Evolutionary conservation across 2,888 invertebrate species (phyloP).

Genomic region (Drosophila buzzatii): DNA sequence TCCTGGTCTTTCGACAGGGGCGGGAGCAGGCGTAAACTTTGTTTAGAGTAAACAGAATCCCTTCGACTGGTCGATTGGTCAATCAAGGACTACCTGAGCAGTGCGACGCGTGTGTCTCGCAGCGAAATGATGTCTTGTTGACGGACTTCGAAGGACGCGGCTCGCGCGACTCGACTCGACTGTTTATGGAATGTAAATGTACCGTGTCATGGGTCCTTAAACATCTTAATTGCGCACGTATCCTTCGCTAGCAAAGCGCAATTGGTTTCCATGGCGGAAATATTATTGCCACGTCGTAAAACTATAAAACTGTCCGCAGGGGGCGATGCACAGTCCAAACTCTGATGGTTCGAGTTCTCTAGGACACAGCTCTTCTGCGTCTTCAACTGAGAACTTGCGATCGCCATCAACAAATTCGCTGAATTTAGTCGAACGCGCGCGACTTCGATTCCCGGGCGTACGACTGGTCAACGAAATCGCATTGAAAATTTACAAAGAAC

Average conservation of each 20-base stretch:
- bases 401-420: conserved; percentile 71
- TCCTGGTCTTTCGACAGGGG: conserved; percentile 26
- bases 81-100: conserved; percentile 71
- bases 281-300: conserved; percentile 84
- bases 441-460: conserved; percentile 73
- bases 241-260: conserved; percentile 72
- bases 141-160: conserved; percentile 59
- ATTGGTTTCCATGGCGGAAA: conserved; percentile 81
- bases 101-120: conserved; percentile 75
- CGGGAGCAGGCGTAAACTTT: conserved; percentile 60
- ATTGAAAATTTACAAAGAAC: conserved; percentile 59
- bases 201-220: conserved; percentile 83
- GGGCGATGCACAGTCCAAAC: conserved; percentile 45
- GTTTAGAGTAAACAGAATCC: conserved; percentile 74
- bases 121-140: conserved; percentile 77
- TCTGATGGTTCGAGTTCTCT: conserved; percentile 26
- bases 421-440: conserved; percentile 72
- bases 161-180: conserved; percentile 74
- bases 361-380: conserved; percentile 25
- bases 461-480: conserved; percentile 59
- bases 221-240: conserved; percentile 82
- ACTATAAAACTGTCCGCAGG: conserved; percentile 83
- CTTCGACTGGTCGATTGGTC: conserved; percentile 24
- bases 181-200: conserved; percentile 77
- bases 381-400: conserved; percentile 34